These are phyloP conservation scores for Drosophila bifasciata DNA, from an alignment of 1,140 invertebrate genomes.

Conservation along the genomic window DNA sequence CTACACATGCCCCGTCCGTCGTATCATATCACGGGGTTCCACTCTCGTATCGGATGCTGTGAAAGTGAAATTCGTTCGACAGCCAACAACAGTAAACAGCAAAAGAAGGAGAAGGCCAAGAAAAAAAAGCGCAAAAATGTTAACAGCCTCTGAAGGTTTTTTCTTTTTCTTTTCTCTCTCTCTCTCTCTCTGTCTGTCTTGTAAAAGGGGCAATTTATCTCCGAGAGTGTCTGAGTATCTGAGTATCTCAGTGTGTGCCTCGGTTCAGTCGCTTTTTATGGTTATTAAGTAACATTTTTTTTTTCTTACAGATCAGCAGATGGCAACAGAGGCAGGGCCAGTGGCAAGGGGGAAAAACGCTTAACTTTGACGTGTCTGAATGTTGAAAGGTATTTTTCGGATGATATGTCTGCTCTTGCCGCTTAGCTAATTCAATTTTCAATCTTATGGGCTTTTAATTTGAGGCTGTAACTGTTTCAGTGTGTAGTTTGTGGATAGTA, in stretches of 20 bases:
- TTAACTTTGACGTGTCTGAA: constrained; percentile 43
- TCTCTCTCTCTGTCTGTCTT: too few species aligned
- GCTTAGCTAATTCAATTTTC: constrained; percentile 38
- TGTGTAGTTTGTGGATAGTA: not conserved
- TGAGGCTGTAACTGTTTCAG: constrained; percentile 41
- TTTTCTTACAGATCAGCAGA: constrained; percentile 32
- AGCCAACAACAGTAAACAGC: constrained; percentile 35
- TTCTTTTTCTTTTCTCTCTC: constrained; percentile 12
- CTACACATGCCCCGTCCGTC: constrained; percentile 63
- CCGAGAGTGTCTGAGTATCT: constrained; percentile 54
- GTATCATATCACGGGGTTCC: not conserved
- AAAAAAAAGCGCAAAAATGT: constrained; percentile 60
- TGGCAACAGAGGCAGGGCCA: constrained; percentile 25
- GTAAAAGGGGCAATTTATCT: constrained; percentile 75
- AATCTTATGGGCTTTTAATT: constrained; percentile 37
- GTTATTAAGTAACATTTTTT: constrained; percentile 71
- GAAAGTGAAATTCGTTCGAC: constrained; percentile 77
- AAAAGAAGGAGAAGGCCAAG: constrained; percentile 49
- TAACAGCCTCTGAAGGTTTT: constrained; percentile 60
- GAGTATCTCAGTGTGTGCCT: constrained; percentile 31
- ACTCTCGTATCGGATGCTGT: constrained; percentile 56
- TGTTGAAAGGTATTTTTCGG: constrained; percentile 44
- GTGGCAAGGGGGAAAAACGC: constrained; percentile 15
- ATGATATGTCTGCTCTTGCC: constrained; percentile 21
- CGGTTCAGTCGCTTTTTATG: constrained; percentile 61